A percentile compares a stretch with the other conserved stretches of the same genome.
These are phyloP conservation scores for Plestiodon gilberti DNA, from an alignment of 2,113 vertebrate species.

Conservation along the genomic window DNA sequence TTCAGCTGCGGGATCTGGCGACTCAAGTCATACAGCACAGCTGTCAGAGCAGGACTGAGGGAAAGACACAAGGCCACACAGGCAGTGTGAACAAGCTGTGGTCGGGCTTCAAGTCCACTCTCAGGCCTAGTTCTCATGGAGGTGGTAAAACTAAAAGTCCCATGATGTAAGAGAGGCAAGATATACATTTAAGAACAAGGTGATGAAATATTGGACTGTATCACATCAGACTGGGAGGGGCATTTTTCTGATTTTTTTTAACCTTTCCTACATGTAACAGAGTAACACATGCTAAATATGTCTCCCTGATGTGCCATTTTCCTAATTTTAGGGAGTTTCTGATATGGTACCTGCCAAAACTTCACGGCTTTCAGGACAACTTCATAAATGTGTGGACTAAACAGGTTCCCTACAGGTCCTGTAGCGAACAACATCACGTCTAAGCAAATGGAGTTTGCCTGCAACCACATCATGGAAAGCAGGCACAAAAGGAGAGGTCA, in stretches of 20 bases:
- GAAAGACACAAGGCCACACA: not conserved
- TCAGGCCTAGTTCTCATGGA: not conserved
- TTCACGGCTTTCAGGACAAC: not conserved
- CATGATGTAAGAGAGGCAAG: too few relatives aligned
- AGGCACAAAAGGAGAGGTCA: not conserved
- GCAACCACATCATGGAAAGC: not conserved
- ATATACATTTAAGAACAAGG: too few relatives aligned
- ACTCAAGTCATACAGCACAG: slow-evolving; percentile 96
- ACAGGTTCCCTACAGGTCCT: too few relatives aligned
- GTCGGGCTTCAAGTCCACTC: not conserved
- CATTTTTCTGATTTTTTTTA: too few relatives aligned
- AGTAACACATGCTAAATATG: not conserved
- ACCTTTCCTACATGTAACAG: too few relatives aligned
- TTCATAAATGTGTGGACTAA: not conserved
- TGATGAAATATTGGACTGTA: not conserved
- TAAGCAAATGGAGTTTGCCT: not conserved
- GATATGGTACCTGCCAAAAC: not conserved
- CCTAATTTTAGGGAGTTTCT: not conserved
- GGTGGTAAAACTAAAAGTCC: not conserved
- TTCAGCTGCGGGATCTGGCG: slow-evolving; percentile 97
- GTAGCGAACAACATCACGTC: not conserved
- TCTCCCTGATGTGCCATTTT: not conserved
- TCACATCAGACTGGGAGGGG: not conserved
- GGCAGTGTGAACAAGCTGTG: not conserved
- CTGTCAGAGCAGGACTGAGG: slow-evolving; percentile 93